Percentiles rank a stretch among this genome's conserved stretches.
phyloP scores from a whole-genome alignment of 2,797 vertebrate genomes.

The Malurus splendens region DNA sequence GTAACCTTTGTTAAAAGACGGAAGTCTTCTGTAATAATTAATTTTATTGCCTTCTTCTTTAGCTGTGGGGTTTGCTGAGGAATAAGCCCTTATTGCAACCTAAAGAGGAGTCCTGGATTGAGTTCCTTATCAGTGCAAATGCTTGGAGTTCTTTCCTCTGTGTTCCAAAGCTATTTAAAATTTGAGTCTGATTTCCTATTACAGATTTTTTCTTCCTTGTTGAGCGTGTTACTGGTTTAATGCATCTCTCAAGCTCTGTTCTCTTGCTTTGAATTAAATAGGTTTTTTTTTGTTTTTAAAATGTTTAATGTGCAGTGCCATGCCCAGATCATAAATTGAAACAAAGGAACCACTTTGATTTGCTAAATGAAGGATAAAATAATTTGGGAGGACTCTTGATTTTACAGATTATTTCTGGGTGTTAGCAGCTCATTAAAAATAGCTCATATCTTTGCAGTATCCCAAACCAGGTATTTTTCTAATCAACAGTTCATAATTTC shows the following conservation, averaged over 20 bases:
- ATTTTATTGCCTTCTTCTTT: not conserved
- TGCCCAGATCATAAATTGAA: not conserved
- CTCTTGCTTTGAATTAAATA: not conserved
- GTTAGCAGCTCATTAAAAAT: not conserved
- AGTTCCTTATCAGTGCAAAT: not conserved
- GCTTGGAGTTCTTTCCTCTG: not conserved
- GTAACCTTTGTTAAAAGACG: not conserved
- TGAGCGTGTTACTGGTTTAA: not conserved
- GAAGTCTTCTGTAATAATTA: not conserved
- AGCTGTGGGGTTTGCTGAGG: not conserved
- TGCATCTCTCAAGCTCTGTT: not conserved
- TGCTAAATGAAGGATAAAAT: not conserved
- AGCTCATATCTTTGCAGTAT: not conserved
- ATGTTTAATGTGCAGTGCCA: not conserved
- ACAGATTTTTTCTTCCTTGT: not conserved
- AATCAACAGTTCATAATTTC: not conserved
- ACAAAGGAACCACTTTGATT: not conserved
- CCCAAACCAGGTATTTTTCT: not conserved
- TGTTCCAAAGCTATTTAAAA: not conserved
- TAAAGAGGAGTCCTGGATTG: not conserved
- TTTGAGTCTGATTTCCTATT: not conserved
- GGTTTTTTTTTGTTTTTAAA: not conserved
- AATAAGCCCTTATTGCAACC: accelerated
- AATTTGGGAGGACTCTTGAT: not conserved
- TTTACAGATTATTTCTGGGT: not conserved